Conservation (phyloP, 2,888 invertebrate species). For the Octodonta nipae region DNA sequence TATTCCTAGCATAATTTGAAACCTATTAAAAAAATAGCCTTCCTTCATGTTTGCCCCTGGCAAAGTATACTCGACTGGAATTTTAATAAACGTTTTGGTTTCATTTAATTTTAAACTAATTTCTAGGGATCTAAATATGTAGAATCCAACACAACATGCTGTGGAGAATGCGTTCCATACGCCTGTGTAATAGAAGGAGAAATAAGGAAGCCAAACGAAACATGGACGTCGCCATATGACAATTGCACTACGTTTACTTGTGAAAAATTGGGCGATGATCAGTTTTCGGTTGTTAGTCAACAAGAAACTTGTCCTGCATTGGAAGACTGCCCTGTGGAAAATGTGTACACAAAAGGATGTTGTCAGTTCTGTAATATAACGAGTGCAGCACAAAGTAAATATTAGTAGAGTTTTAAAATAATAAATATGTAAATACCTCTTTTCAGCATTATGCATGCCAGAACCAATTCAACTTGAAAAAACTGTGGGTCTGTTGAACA, state of each 20-base stretch:
- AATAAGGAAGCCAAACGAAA: constrained; percentile 38
- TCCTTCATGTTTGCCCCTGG: too few relatives aligned
- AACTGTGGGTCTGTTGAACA: constrained; percentile 46
- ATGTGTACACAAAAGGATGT: constrained; percentile 50
- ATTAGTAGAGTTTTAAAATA: not conserved
- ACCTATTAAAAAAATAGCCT: too few relatives aligned
- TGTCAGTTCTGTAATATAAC: constrained; percentile 51
- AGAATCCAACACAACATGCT: constrained; percentile 39
- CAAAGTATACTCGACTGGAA: too few relatives aligned
- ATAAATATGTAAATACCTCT: constrained; percentile 4
- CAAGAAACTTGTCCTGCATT: constrained; percentile 49
- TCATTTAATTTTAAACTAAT: too few relatives aligned
- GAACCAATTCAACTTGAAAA: constrained; percentile 38
- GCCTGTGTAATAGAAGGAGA: constrained; percentile 44
- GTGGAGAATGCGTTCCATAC: constrained; percentile 50
- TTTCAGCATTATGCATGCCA: constrained; percentile 44
- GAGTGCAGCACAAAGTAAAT: constrained; percentile 36
- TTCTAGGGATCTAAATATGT: constrained; percentile 48
- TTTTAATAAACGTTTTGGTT: too few relatives aligned
- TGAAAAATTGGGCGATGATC: constrained; percentile 34
- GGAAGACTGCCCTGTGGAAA: constrained; percentile 40
- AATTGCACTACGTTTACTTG: constrained; percentile 51
- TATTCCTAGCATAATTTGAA: too few relatives aligned
- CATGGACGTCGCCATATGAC: constrained; percentile 50
- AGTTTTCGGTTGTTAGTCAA: constrained; percentile 33